Conservation (phyloP, 2,888 invertebrate genomes). For the Tetrapedia diversipes region DNA sequence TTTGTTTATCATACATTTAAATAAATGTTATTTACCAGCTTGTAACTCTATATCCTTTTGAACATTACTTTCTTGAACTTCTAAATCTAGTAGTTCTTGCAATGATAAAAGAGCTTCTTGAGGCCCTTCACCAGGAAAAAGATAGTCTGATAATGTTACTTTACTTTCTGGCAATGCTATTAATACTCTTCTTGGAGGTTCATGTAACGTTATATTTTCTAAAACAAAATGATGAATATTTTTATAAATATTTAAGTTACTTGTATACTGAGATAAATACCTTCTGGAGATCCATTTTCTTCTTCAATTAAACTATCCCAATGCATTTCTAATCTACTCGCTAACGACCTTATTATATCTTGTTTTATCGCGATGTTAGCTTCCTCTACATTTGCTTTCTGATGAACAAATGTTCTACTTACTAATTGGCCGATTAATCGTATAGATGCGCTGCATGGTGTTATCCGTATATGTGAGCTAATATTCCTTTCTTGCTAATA, state of each 20-base stretch:
- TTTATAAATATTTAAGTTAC: slow-evolving; percentile 1
- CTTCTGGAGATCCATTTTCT: slow-evolving; percentile 88
- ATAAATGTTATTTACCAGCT: slow-evolving; percentile 85
- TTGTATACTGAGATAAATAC: slow-evolving; percentile 79
- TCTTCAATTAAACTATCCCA: slow-evolving; percentile 96
- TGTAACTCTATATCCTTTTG: slow-evolving; percentile 90
- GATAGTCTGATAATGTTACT: slow-evolving; percentile 93
- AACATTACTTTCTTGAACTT: slow-evolving; percentile 88
- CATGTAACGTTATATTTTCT: slow-evolving; percentile 93
- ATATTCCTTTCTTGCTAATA: slow-evolving; percentile 35
- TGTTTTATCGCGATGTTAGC: slow-evolving; percentile 90
- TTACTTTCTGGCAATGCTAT: slow-evolving; percentile 87
- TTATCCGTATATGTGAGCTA: slow-evolving; percentile 63
- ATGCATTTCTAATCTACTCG: slow-evolving; percentile 94
- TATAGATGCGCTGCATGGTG: slow-evolving; percentile 86
- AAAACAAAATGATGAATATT: slow-evolving; percentile 24
- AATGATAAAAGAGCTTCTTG: slow-evolving; percentile 92
- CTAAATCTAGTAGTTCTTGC: slow-evolving; percentile 91
- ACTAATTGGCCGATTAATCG: slow-evolving; percentile 89
- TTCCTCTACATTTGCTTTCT: slow-evolving; percentile 89
- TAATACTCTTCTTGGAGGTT: slow-evolving; percentile 94
- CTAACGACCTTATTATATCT: slow-evolving; percentile 93
- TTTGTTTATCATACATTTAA: slow-evolving; percentile 12
- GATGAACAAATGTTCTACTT: slow-evolving; percentile 90
- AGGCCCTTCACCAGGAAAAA: slow-evolving; percentile 95